Evolutionary conservation across 2,113 vertebrate genomes (phyloP).

Genomic region (Coreoperca whiteheadi): DNA sequence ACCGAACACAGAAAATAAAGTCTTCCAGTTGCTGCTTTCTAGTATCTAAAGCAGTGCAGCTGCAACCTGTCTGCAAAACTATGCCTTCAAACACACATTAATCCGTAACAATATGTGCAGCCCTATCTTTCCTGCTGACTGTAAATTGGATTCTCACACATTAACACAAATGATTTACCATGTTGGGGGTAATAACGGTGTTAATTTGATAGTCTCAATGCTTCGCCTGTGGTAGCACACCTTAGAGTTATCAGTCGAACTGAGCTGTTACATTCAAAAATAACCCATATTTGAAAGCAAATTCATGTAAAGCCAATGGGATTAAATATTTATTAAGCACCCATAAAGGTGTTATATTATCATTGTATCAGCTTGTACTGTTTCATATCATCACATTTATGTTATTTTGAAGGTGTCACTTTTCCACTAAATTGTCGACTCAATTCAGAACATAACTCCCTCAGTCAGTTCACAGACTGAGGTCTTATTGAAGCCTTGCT

Average conservation of each 20-base stretch:
- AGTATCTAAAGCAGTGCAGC: neutral
- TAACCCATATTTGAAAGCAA: neutral
- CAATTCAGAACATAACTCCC: neutral
- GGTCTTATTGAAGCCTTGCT: neutral
- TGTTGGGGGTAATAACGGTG: neutral
- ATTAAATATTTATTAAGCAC: conserved; percentile 3
- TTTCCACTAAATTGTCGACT: neutral
- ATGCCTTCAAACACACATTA: conserved; percentile 7
- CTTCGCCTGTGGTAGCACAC: neutral
- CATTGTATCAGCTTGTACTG: neutral
- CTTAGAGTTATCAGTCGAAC: conserved; percentile 1
- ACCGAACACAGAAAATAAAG: neutral
- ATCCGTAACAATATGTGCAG: neutral
- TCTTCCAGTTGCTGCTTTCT: conserved; percentile 33
- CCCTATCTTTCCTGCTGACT: neutral
- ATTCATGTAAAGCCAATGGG: neutral
- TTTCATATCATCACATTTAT: neutral
- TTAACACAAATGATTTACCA: neutral
- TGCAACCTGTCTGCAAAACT: neutral
- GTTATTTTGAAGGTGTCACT: neutral
- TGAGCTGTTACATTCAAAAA: neutral
- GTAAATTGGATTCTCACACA: conserved; percentile 1
- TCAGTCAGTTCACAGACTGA: neutral
- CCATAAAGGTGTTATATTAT: conserved; percentile 1
- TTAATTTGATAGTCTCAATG: conserved; percentile 12